Percentiles rank a stretch among this genome's conserved stretches.
Evolutionary conservation across 2,797 vertebrate species (phyloP).

Genomic region (Euthynnus affinis): DNA sequence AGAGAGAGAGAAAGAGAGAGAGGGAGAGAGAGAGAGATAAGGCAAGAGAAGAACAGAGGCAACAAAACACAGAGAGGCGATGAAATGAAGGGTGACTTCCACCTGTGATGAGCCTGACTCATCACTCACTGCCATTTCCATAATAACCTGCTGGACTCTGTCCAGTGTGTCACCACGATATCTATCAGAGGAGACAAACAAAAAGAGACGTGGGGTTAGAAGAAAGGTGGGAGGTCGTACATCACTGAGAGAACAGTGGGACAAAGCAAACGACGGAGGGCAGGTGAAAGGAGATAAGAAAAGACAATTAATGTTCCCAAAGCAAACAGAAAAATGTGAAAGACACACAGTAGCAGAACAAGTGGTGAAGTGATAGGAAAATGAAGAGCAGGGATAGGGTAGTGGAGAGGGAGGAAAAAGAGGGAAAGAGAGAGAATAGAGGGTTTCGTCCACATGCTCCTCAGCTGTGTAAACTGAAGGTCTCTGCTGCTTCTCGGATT

Average conservation of each 20-base stretch:
- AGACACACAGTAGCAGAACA: slow-evolving; percentile 57
- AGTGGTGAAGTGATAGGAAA: slow-evolving; percentile 67
- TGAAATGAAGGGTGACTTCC: slow-evolving; percentile 58
- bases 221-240: slow-evolving; percentile 53
- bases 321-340: slow-evolving; percentile 38
- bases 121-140: slow-evolving; percentile 49
- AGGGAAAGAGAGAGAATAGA: slow-evolving; percentile 66
- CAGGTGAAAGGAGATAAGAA: slow-evolving; percentile 61
- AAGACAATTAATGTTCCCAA: slow-evolving; percentile 17
- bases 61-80: slow-evolving; percentile 34
- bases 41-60: slow-evolving; percentile 34
- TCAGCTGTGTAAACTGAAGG: slow-evolving; percentile 91
- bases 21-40: neutral
- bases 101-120: slow-evolving; percentile 64
- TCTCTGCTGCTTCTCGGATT: slow-evolving; percentile 86
- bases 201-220: slow-evolving; percentile 32
- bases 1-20: slow-evolving; percentile 13
- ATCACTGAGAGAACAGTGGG: slow-evolving; percentile 43
- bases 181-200: slow-evolving; percentile 51
- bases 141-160: slow-evolving; percentile 54
- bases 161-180: slow-evolving; percentile 47
- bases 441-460: slow-evolving; percentile 86
- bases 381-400: slow-evolving; percentile 57
- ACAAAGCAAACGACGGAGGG: slow-evolving; percentile 58
- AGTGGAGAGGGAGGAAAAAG: slow-evolving; percentile 61